Percentiles rank a stretch among this genome's conserved stretches.
phyloP scores from a whole-genome alignment of 2,113 vertebrate genomes.

The Eretmochelys imbricata region DNA sequence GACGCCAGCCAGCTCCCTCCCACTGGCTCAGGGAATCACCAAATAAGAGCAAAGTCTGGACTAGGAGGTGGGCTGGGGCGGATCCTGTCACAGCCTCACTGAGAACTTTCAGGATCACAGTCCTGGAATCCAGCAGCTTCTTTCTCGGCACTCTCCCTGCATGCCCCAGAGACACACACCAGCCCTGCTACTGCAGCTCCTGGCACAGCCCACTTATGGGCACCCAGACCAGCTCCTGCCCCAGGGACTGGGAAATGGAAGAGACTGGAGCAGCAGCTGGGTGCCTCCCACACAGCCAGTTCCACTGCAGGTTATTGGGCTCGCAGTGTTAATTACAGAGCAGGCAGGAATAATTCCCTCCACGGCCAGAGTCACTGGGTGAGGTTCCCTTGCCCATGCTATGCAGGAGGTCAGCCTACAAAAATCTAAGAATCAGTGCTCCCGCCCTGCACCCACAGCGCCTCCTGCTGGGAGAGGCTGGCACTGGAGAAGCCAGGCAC shows the following conservation, averaged over 20 bases:
- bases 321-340: neutral
- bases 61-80: slow-evolving; percentile 11
- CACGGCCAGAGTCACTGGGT: neutral
- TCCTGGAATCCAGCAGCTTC: neutral
- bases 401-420: neutral
- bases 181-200: neutral
- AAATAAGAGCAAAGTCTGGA: slow-evolving; percentile 71
- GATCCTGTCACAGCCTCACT: neutral
- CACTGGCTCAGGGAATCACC: slow-evolving; percentile 56
- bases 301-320: neutral
- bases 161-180: neutral
- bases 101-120: slow-evolving; percentile 10
- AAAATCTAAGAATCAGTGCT: neutral
- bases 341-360: no score
- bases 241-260: neutral
- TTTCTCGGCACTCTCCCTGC: neutral
- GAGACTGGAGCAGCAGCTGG: neutral
- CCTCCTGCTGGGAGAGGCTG: neutral
- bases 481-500: fast-evolving
- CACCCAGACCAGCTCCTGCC: neutral
- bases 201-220: neutral
- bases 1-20: slow-evolving; percentile 63
- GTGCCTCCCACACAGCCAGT: neutral
- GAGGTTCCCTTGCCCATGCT: neutral
- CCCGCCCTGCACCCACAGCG: neutral